phyloP scores from a whole-genome alignment of 2,797 vertebrate species.

The Syndactyla subalaris region DNA sequence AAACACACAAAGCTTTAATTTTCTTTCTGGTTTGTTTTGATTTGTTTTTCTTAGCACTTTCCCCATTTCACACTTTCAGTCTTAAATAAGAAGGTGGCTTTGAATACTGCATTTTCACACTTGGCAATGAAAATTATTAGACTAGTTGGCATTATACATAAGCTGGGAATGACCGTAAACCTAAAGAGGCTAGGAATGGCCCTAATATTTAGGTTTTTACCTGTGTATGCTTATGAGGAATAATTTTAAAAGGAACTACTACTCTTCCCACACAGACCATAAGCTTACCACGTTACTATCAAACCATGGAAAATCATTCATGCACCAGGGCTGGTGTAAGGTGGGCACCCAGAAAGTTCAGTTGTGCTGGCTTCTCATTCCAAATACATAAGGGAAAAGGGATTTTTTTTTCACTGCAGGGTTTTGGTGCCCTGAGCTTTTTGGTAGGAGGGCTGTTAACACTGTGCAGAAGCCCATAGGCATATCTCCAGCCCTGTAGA shows the following conservation, averaged over 20 bases:
- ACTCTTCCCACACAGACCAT: fast-evolving
- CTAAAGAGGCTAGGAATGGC: not conserved
- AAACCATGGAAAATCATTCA: not conserved
- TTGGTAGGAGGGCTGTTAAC: not conserved
- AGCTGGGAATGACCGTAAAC: not conserved
- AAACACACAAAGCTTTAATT: not conserved
- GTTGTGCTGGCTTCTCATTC: not conserved
- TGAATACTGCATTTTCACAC: not conserved
- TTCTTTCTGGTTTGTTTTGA: not conserved
- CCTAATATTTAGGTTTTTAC: not conserved
- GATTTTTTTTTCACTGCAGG: not conserved
- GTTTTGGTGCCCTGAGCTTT: not conserved
- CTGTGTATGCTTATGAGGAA: not conserved
- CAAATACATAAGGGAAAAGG: not conserved
- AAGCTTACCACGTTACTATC: not conserved
- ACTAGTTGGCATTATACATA: not conserved
- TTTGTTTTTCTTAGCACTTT: not conserved
- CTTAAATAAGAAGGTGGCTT: not conserved
- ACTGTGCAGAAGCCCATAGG: not conserved
- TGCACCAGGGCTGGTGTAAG: not conserved
- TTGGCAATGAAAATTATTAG: not conserved
- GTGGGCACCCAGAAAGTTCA: not conserved
- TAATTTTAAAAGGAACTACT: not conserved
- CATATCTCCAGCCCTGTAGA: not conserved
- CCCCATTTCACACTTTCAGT: not conserved